Base-by-base conservation (phyloP, 2,797 vertebrate species). In the Pelodytes ibericus region DNA sequence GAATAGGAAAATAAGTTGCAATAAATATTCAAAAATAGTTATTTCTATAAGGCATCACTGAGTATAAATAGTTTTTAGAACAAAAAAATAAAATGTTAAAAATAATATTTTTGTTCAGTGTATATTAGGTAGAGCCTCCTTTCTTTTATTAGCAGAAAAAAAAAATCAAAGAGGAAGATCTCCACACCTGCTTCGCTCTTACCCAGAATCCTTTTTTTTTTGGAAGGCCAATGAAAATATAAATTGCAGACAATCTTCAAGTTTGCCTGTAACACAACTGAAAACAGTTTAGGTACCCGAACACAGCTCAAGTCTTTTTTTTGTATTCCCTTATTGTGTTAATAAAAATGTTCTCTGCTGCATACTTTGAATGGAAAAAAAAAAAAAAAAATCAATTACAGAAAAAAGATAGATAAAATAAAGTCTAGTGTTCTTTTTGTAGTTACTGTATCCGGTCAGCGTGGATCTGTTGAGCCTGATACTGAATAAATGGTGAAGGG, bases 361-460 rank as follows among this genome's bases (percentile, higher is more conserved):
- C 75, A 83, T 71, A 76, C 79, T 80, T 16, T 5, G 31, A 44
- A 15, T 24, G n/a, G n/a, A n/a, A n/a, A n/a, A 65, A 71, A 31
- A 68, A 49, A 65, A 31, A 57, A 44, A 36, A 44, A 65, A 65
- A 44, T 10, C 10, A 44, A 44, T 6, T 3, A 44, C 10, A 36
- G 13, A 1, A 36, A 36, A 36, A 36, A 63, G 30, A 64, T 36
- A 1, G 0, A 36, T 18, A 56, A 11, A 11, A 58, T 22, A 13
- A 67, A 26, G 3, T 25, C 22, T 20, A 57, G 25, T 24, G 25
- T 31, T 29, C 22, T 13, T 0, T 44, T 58, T 22, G 72, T 95
- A 5, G 88, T 77, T 31, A 98, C 88, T 98, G 96, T 93, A 97
- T 95, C 72, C 96, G 91, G 88, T 97, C 96, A 0, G 96, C 94